Evolutionary conservation across 1,140 invertebrate species (phyloP).

Genomic region (Cyclina sinensis): DNA sequence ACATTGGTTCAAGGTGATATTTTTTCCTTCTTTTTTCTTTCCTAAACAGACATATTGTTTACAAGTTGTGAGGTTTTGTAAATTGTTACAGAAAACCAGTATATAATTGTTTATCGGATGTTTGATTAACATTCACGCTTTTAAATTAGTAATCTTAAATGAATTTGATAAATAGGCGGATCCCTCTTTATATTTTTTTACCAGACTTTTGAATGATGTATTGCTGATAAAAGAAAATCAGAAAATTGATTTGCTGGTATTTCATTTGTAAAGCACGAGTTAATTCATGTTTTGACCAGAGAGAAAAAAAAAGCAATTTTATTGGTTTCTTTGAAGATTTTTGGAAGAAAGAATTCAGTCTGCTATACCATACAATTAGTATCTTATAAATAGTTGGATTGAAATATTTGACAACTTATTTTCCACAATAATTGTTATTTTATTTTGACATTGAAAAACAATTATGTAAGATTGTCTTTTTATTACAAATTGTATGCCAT

Average conservation of each 20-base stretch:
- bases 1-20: no score
- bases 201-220: not conserved
- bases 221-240: not conserved
- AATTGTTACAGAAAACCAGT: not conserved
- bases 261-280: not conserved
- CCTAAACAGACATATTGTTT: conserved; percentile 1
- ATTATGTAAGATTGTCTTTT: no score
- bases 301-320: not conserved
- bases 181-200: not conserved
- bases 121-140: not conserved
- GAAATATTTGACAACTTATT: no score
- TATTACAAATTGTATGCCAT: no score
- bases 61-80: not conserved
- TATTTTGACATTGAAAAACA: no score
- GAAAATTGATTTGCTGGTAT: not conserved
- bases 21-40: no score
- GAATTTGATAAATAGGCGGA: not conserved
- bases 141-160: conserved; percentile 9
- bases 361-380: no score
- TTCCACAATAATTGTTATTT: no score
- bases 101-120: conserved; percentile 17
- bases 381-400: no score
- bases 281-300: no score
- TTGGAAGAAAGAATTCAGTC: no score
- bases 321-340: no score